Evolutionary conservation across 2,113 vertebrate species (phyloP).

Genomic region (Sapayoa aenigma): DNA sequence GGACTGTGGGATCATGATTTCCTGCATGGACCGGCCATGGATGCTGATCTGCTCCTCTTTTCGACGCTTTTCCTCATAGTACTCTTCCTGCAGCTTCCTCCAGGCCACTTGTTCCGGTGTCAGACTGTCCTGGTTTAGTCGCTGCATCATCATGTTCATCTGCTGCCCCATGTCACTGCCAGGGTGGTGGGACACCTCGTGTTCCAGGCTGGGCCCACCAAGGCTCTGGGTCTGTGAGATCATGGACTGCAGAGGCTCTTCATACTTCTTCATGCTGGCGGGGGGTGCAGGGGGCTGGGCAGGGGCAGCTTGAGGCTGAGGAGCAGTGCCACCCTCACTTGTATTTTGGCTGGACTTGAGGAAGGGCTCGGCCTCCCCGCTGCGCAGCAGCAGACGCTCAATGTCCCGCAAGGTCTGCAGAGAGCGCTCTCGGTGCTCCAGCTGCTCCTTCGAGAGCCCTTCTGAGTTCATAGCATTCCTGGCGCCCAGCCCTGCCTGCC

Average conservation of each 20-base stretch:
- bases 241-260: conserved; percentile 94
- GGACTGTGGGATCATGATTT: conserved; percentile 84
- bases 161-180: conserved; percentile 87
- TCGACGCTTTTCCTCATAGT: conserved; percentile 93
- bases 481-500: conserved; percentile 62
- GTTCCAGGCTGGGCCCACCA: conserved; percentile 79
- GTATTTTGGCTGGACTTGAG: conserved; percentile 64
- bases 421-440: conserved; percentile 94
- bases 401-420: conserved; percentile 95
- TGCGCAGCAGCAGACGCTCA: conserved; percentile 88
- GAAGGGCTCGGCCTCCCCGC: conserved; percentile 75
- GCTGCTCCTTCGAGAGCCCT: conserved; percentile 93
- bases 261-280: conserved; percentile 84
- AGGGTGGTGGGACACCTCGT: conserved; percentile 78
- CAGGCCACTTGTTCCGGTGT: conserved; percentile 94
- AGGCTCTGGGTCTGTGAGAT: conserved; percentile 93
- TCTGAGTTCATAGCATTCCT: conserved; percentile 74
- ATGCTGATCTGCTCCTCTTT: conserved; percentile 88
- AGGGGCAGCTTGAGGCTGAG: conserved; percentile 12
- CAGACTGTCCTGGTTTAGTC: conserved; percentile 85
- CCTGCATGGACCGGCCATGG: conserved; percentile 80
- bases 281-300: conserved; percentile 48
- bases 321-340: conserved; percentile 50
- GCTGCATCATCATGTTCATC: conserved; percentile 83
- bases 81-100: conserved; percentile 96